Percentiles rank a stretch among this genome's conserved stretches.
These are phyloP conservation scores for Troglohyphantes excavatus DNA, from an alignment of 2,888 invertebrate genomes.

Conservation along the genomic window DNA sequence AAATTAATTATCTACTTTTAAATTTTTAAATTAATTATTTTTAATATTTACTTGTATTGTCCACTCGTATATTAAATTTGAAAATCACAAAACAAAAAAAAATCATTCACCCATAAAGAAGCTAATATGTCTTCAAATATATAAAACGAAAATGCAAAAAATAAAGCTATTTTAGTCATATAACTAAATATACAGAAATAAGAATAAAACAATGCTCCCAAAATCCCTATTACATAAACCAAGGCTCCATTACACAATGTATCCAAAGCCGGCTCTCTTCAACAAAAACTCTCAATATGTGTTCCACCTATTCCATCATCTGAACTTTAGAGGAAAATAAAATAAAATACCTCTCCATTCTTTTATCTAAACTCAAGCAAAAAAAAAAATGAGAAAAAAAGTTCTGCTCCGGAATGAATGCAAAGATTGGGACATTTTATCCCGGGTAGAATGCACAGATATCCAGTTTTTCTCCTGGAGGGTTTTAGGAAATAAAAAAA, in stretches of 20 bases:
- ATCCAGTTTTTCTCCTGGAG: constrained; percentile 51
- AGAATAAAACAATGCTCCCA: not conserved
- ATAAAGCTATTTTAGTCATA: no score
- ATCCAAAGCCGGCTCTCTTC: not conserved
- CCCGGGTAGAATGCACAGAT: constrained; percentile 27
- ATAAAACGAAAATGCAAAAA: no score
- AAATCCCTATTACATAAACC: not conserved
- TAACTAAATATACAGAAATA: no score
- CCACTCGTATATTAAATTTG: no score
- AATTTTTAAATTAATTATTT: no score
- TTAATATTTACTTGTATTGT: no score
- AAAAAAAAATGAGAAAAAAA: constrained; percentile 2
- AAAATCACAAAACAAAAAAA: no score
- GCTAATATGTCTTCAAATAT: no score
- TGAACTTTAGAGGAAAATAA: not conserved
- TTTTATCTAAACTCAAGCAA: not conserved
- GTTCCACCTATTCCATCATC: constrained; percentile 24
- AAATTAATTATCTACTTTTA: no score
- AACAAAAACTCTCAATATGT: not conserved
- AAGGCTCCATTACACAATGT: not conserved
- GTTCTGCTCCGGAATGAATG: not conserved
- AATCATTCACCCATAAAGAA: no score
- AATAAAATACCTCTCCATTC: not conserved
- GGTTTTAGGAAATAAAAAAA: not conserved
- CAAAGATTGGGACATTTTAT: constrained; percentile 26